A percentile compares a stretch with the other conserved stretches of the same genome.
Evolutionary conservation across 2,888 invertebrate species (phyloP).

Genomic region (Ichneumoninae sp.): DNA sequence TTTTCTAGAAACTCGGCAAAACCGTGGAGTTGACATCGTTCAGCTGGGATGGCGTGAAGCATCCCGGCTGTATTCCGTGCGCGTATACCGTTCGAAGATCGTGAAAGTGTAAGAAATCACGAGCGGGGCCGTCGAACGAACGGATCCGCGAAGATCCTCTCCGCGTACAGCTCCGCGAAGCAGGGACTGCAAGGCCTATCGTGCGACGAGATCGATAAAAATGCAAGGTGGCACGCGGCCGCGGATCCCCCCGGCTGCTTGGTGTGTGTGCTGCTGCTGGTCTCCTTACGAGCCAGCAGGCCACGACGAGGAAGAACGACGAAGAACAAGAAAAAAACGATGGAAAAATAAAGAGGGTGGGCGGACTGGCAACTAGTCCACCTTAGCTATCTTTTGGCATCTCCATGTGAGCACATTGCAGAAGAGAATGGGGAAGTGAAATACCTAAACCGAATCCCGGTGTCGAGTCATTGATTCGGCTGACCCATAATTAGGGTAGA

Average conservation of each 20-base stretch:
- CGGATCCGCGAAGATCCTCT: conserved; percentile 63
- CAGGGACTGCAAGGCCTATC: conserved; percentile 71
- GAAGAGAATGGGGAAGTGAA: conserved; percentile 18
- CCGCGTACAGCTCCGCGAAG: conserved; percentile 36
- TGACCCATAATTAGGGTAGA: too few species aligned
- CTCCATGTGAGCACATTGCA: conserved; percentile 23
- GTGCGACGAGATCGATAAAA: conserved; percentile 75
- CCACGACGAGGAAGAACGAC: conserved; percentile 31
- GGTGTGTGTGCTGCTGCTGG: conserved; percentile 52
- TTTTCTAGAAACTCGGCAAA: conserved; percentile 57
- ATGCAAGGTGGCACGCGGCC: conserved; percentile 80
- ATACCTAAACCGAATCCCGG: neutral
- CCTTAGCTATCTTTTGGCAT: conserved; percentile 30
- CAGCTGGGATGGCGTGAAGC: conserved; percentile 22
- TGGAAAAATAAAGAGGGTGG: conserved; percentile 70
- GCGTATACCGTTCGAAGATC: conserved; percentile 70
- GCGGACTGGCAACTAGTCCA: conserved; percentile 76
- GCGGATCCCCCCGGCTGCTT: conserved; percentile 61
- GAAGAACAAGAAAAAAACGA: conserved; percentile 30
- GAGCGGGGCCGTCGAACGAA: conserved; percentile 45
- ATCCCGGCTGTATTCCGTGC: conserved; percentile 67
- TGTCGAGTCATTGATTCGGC: neutral
- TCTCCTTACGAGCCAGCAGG: conserved; percentile 36
- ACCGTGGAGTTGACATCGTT: conserved; percentile 22
- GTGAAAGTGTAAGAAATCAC: conserved; percentile 78